phyloP scores from a whole-genome alignment of 1,140 invertebrate genomes.

The Papilio machaon region DNA sequence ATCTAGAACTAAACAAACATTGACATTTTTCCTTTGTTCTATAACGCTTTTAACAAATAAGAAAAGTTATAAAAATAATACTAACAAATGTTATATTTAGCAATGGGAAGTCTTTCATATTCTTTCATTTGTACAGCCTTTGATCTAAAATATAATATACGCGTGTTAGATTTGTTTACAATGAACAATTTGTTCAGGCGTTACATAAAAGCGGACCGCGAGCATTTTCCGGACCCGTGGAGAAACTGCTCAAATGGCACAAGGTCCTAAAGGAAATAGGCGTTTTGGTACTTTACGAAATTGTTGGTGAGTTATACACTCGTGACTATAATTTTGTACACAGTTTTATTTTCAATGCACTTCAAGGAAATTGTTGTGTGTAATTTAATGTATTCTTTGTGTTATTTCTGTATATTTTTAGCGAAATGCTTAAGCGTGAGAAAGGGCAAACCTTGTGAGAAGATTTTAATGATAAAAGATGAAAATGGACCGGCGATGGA shows the following conservation, averaged over 20 bases:
- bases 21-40: not conserved
- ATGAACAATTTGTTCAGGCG: constrained; percentile 57
- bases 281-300: constrained; percentile 70
- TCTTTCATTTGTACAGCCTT: constrained; percentile 30
- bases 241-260: constrained; percentile 80
- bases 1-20: too few species aligned
- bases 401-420: constrained; percentile 39
- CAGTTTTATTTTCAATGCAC: not conserved
- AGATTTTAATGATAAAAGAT: constrained; percentile 74
- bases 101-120: constrained; percentile 7
- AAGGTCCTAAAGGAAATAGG: constrained; percentile 74
- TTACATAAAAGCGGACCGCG: constrained; percentile 67
- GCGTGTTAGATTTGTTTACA: constrained; percentile 33
- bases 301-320: constrained; percentile 71
- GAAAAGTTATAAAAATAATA: not conserved
- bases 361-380: not conserved
- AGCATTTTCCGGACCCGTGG: constrained; percentile 75
- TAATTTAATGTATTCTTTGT: too few species aligned
- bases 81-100: not conserved
- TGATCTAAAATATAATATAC: not conserved
- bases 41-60: not conserved
- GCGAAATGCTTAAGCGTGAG: constrained; percentile 76
- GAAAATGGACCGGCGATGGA: constrained; percentile 78
- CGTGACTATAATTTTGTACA: constrained; percentile 23
- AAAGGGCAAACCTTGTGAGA: constrained; percentile 64